phyloP scores from a whole-genome alignment of 1,140 invertebrate genomes.

The Anthonomus grandis region DNA sequence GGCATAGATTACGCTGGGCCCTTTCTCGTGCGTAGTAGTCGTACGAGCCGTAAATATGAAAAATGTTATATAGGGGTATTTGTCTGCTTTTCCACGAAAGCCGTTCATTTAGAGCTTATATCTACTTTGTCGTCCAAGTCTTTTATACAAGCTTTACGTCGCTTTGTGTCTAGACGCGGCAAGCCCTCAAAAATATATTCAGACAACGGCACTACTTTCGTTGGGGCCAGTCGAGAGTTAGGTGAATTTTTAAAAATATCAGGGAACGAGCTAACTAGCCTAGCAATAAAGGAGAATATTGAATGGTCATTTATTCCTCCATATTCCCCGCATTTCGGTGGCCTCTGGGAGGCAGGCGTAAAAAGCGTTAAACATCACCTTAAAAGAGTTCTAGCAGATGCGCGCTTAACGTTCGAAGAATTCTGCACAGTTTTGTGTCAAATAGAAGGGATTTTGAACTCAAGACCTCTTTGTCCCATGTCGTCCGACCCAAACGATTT shows the following conservation, averaged over 20 bases:
- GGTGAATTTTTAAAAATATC: slow-evolving; percentile 2
- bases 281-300: slow-evolving; percentile 13
- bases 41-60: neutral
- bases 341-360: slow-evolving; percentile 23
- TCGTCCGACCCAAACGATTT: no score
- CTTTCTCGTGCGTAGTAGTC: neutral
- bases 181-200: slow-evolving; percentile 19
- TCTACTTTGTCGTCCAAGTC: slow-evolving; percentile 31
- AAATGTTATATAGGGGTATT: slow-evolving; percentile 6
- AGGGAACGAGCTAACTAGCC: neutral
- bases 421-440: slow-evolving; percentile 2
- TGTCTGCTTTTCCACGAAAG: slow-evolving; percentile 18
- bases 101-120: slow-evolving; percentile 41
- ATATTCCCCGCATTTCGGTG: slow-evolving; percentile 25
- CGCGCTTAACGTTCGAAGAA: slow-evolving; percentile 1
- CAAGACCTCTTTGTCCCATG: no score
- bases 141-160: slow-evolving; percentile 35
- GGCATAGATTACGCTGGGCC: neutral
- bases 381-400: slow-evolving; percentile 12
- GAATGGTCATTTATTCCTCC: slow-evolving; percentile 34
- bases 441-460: no score
- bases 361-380: slow-evolving; percentile 18
- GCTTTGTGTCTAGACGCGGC: slow-evolving; percentile 27
- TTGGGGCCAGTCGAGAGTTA: slow-evolving; percentile 17
- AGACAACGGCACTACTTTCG: slow-evolving; percentile 22